Evolutionary conservation across 92 coral and sea anemone genomes (phyloP).

Genomic region (Zoanthus sociatus): DNA sequence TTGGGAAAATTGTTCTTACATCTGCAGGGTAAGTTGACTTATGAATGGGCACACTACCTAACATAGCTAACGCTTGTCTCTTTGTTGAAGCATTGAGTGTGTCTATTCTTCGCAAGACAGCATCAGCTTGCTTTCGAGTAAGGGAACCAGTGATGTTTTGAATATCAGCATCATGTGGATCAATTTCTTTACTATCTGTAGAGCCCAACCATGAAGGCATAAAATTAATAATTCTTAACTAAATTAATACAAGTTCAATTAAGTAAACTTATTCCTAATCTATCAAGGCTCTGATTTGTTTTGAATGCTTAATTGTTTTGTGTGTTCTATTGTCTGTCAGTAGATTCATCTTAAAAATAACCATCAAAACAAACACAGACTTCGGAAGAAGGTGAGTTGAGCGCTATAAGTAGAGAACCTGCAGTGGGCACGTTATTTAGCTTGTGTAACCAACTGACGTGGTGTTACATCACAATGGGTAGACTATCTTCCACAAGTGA

Average conservation of each 20-base stretch:
- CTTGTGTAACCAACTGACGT: no score
- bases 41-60: constrained; percentile 41
- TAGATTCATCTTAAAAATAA: no score
- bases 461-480: no score
- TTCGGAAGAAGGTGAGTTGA: no score
- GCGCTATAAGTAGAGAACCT: no score
- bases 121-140: constrained; percentile 97
- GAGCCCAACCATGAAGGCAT: background rate
- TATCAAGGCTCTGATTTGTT: no score
- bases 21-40: constrained; percentile 72
- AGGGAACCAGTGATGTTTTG: constrained; percentile 90
- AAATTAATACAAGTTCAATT: background rate
- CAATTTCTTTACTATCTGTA: constrained; percentile 98
- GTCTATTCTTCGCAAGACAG: constrained; percentile 86
- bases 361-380: no score
- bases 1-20: constrained; percentile 93
- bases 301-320: no score
- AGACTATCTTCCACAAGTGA: no score
- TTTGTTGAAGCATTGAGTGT: constrained; percentile 88
- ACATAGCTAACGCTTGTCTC: constrained; percentile 45
- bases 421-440: no score
- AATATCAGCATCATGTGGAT: constrained; percentile 80
- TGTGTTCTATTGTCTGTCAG: no score
- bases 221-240: background rate
- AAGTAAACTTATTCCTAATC: no score